Percentiles rank a stretch among this genome's conserved stretches.
Evolutionary conservation across 2,797 vertebrate genomes (phyloP).

Genomic region (Dallia pectoralis): DNA sequence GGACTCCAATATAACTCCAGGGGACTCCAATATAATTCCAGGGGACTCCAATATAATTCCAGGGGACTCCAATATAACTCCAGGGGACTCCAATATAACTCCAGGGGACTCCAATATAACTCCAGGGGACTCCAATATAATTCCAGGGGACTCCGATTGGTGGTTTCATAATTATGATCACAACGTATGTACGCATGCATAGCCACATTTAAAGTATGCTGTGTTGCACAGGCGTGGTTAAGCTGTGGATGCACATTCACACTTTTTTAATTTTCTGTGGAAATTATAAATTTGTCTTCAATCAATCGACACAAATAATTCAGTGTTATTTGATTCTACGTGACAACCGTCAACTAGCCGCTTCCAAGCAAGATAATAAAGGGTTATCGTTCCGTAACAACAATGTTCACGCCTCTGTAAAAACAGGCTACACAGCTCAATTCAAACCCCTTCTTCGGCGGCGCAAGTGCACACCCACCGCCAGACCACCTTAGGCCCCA

Average conservation of each 20-base stretch:
- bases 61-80: neutral
- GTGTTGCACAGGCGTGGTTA: neutral
- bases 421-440: no score
- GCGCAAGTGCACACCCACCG: neutral
- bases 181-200: neutral
- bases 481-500: slow-evolving; percentile 22
- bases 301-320: neutral
- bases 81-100: neutral
- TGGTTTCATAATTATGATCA: neutral
- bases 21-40: neutral
- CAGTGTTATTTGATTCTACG: neutral
- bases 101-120: neutral
- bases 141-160: neutral
- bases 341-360: neutral
- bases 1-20: neutral
- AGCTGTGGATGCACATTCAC: neutral
- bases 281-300: neutral
- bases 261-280: neutral
- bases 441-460: no score
- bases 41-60: neutral
- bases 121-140: neutral
- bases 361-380: neutral
- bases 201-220: neutral
- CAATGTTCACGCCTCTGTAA: no score
- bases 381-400: neutral